Evolutionary conservation across 2,113 vertebrate species (phyloP).

Genomic region (Galeopterus variegatus): DNA sequence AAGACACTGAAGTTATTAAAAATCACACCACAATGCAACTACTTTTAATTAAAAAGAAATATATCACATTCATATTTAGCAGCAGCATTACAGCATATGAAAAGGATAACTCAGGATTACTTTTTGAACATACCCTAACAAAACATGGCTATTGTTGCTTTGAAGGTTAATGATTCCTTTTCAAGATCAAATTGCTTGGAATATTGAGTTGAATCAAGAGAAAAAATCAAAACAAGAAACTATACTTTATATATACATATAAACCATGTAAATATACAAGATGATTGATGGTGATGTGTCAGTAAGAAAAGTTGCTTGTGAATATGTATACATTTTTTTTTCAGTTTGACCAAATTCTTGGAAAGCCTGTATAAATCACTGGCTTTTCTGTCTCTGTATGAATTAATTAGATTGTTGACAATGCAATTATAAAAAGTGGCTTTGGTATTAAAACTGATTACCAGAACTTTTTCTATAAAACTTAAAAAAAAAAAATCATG

Average conservation of each 20-base stretch:
- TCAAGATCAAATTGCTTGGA: slow-evolving; percentile 45
- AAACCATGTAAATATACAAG: neutral
- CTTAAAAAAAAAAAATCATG: slow-evolving; percentile 67
- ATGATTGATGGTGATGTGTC: slow-evolving; percentile 46
- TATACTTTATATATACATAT: slow-evolving; percentile 52
- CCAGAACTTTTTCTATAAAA: slow-evolving; percentile 84
- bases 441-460: slow-evolving; percentile 84
- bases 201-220: slow-evolving; percentile 21
- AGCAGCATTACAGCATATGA: slow-evolving; percentile 59
- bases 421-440: slow-evolving; percentile 85
- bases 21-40: slow-evolving; percentile 81
- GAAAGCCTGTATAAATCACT: slow-evolving; percentile 67
- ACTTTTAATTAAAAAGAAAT: slow-evolving; percentile 85
- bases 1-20: slow-evolving; percentile 83
- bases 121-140: slow-evolving; percentile 65
- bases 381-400: slow-evolving; percentile 81
- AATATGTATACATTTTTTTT: neutral
- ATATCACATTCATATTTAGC: slow-evolving; percentile 83
- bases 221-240: slow-evolving; percentile 59
- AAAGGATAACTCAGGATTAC: slow-evolving; percentile 63
- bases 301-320: slow-evolving; percentile 58
- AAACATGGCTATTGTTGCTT: slow-evolving; percentile 30
- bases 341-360: slow-evolving; percentile 15
- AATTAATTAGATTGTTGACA: slow-evolving; percentile 88
- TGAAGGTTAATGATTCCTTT: slow-evolving; percentile 60